A percentile compares a stretch with the other conserved stretches of the same genome.
Evolutionary conservation across 2,113 vertebrate species (phyloP).

Genomic region (Castor canadensis): DNA sequence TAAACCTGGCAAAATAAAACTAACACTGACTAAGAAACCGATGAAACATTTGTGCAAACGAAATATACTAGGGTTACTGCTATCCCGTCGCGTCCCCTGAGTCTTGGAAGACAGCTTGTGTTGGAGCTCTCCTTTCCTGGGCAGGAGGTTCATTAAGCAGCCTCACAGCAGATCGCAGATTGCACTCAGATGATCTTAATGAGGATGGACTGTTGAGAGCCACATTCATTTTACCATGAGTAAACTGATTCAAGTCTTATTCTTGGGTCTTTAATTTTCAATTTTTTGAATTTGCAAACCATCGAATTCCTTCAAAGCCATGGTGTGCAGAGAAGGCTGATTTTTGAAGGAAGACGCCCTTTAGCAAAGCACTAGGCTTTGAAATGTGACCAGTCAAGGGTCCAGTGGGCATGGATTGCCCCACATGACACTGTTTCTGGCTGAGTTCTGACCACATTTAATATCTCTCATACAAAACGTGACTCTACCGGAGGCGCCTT

Average conservation of each 20-base stretch:
- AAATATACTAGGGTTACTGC: background rate
- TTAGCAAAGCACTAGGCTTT: slow-evolving; percentile 41
- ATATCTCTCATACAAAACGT: background rate
- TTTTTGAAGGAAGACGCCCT: slow-evolving; percentile 44
- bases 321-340: slow-evolving; percentile 39
- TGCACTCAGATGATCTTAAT: slow-evolving; percentile 73
- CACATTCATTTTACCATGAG: slow-evolving; percentile 71
- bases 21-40: slow-evolving; percentile 47
- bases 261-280: slow-evolving; percentile 57
- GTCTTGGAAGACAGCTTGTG: slow-evolving; percentile 59
- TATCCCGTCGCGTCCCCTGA: background rate
- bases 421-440: background rate
- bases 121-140: slow-evolving; percentile 47
- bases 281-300: slow-evolving; percentile 55
- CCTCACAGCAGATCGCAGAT: slow-evolving; percentile 72
- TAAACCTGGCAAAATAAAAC: slow-evolving; percentile 42
- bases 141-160: slow-evolving; percentile 68
- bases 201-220: slow-evolving; percentile 78
- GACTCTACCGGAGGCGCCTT: background rate
- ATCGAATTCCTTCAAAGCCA: slow-evolving; percentile 72
- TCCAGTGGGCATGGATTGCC: background rate
- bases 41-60: background rate
- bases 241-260: slow-evolving; percentile 72
- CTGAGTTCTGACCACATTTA: slow-evolving; percentile 36
- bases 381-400: slow-evolving; percentile 42